Conservation (phyloP, 2,797 vertebrate species). For the Basileuterus tristriatus region DNA sequence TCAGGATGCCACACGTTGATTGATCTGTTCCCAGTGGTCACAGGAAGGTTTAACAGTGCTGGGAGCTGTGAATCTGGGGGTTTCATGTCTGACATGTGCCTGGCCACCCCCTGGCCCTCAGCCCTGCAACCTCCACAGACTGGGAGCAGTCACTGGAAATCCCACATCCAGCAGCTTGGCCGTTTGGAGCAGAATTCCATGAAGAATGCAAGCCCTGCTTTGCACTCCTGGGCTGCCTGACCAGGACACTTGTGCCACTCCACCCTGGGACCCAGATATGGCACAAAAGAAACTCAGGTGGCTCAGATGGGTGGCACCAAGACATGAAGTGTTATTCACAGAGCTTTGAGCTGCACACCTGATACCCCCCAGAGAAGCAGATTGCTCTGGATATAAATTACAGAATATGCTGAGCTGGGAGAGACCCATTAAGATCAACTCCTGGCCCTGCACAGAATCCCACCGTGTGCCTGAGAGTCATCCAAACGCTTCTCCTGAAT, state of each 20-base stretch:
- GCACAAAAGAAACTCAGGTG: background rate
- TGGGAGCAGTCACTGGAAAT: background rate
- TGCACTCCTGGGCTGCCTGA: background rate
- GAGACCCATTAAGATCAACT: background rate
- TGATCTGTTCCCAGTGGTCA: rapidly evolving
- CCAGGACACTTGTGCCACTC: background rate
- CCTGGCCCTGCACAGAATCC: background rate
- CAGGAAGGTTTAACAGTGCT: background rate
- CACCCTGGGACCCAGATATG: rapidly evolving
- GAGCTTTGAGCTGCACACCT: background rate
- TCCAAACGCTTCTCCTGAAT: background rate
- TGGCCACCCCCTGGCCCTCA: background rate
- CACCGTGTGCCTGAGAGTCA: background rate
- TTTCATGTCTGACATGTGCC: rapidly evolving
- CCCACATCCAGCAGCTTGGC: background rate
- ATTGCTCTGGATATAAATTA: background rate
- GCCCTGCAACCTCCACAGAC: background rate
- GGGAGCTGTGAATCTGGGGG: background rate
- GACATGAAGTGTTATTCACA: background rate
- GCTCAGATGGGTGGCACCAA: background rate
- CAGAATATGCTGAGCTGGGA: background rate
- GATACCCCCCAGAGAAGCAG: background rate
- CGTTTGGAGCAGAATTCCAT: background rate
- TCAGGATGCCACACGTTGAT: rapidly evolving
- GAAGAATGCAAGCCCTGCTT: background rate